These are phyloP conservation scores for Ectobius pallidus DNA, from an alignment of 2,888 invertebrate genomes.

Conservation along the genomic window DNA sequence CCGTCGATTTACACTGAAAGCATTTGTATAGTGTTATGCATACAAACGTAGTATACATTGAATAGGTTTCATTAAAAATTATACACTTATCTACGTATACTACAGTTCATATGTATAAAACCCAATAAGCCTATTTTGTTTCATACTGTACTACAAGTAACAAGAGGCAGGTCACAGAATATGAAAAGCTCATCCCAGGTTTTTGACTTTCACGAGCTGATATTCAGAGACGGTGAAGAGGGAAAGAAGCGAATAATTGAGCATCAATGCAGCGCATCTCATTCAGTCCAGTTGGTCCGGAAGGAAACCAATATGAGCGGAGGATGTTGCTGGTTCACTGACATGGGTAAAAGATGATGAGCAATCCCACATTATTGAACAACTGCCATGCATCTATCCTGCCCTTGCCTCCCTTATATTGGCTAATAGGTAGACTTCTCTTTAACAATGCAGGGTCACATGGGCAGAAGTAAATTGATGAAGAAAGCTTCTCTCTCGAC, in stretches of 20 bases:
- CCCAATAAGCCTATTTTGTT: no score
- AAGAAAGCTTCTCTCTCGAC: not conserved
- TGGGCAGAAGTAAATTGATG: conserved; percentile 36
- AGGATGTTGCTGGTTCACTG: conserved; percentile 24
- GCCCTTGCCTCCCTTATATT: not conserved
- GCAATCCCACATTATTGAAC: not conserved
- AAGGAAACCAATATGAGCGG: conserved; percentile 29
- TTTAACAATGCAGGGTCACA: conserved; percentile 29
- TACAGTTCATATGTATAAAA: no score
- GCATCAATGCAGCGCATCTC: conserved; percentile 23
- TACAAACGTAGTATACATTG: no score
- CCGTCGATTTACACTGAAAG: no score
- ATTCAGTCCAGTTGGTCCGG: conserved; percentile 31
- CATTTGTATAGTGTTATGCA: no score
- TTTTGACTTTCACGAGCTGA: no score
- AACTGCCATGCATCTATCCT: not conserved
- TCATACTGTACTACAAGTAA: no score
- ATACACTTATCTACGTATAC: no score
- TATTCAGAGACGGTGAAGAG: no score
- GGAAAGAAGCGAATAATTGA: conserved; percentile 31
- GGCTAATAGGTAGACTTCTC: conserved; percentile 32
- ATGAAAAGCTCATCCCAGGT: no score
- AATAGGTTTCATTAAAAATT: no score
- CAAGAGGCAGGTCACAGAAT: no score
- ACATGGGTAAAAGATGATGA: conserved; percentile 19